A percentile compares a stretch with the other conserved stretches of the same genome.
phyloP scores from a whole-genome alignment of 2,888 invertebrate genomes.

The Itoplectis maculator region DNA sequence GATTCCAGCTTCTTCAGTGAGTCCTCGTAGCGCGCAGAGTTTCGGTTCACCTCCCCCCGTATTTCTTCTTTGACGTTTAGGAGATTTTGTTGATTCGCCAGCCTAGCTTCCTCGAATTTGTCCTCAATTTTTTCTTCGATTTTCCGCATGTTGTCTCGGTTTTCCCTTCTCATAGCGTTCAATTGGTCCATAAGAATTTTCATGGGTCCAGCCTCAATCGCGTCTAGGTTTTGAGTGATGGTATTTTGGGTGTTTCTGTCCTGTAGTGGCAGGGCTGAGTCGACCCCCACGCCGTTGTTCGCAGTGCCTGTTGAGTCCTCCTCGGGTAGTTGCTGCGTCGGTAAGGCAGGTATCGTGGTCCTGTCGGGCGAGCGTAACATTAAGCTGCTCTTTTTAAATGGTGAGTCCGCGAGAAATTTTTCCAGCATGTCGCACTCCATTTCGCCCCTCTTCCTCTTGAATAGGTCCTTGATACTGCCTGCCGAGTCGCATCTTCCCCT shows the following conservation, averaged over 20 bases:
- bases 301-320: too few relatives aligned
- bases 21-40: conserved; percentile 5
- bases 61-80: not conserved
- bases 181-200: conserved; percentile 2
- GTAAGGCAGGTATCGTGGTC: not conserved
- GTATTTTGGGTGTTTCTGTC: not conserved
- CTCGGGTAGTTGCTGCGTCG: not conserved
- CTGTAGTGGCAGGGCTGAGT: not conserved
- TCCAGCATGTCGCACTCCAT: not conserved
- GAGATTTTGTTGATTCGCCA: conserved; percentile 8
- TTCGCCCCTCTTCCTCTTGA: conserved; percentile 4
- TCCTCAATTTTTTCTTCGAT: not conserved
- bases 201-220: not conserved
- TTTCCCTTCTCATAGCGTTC: not conserved
- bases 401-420: not conserved
- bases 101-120: not conserved
- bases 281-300: not conserved
- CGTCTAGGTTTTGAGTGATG: not conserved
- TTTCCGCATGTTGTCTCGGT: not conserved
- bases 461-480: not conserved
- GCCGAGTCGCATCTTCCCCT: conserved; percentile 15
- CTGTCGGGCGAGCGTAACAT: not conserved
- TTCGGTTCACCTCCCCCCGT: not conserved
- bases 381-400: conserved; percentile 4
- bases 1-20: not conserved